These are phyloP conservation scores for Morpho deidamia DNA, from an alignment of 2,888 invertebrate genomes.

Conservation along the genomic window DNA sequence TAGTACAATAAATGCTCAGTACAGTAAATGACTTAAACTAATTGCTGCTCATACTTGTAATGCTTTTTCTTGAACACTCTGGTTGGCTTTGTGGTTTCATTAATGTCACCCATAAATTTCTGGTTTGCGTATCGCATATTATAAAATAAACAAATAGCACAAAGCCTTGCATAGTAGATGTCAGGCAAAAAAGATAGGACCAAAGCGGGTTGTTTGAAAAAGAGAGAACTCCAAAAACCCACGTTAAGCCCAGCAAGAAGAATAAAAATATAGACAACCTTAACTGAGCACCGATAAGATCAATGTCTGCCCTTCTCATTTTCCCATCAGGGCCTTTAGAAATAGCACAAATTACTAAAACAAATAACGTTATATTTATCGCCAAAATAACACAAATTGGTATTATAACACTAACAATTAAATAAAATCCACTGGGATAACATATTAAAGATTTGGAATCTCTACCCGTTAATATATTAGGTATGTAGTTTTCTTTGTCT, in stretches of 20 bases:
- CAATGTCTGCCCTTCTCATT: slow-evolving; percentile 55
- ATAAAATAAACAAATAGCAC: slow-evolving; percentile 80
- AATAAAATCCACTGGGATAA: slow-evolving; percentile 71
- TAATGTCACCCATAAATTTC: slow-evolving; percentile 70
- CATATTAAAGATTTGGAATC: slow-evolving; percentile 53
- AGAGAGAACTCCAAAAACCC: slow-evolving; percentile 80
- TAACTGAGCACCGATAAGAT: slow-evolving; percentile 68
- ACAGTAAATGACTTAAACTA: slow-evolving; percentile 2
- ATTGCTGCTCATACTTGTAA: slow-evolving; percentile 45
- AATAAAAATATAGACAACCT: slow-evolving; percentile 78
- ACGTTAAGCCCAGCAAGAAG: slow-evolving; percentile 79
- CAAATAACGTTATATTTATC: slow-evolving; percentile 74
- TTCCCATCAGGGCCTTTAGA: slow-evolving; percentile 70
- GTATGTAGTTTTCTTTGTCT: slow-evolving; percentile 66
- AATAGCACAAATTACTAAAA: slow-evolving; percentile 74
- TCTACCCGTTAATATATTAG: slow-evolving; percentile 31
- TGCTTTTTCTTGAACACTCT: slow-evolving; percentile 48
- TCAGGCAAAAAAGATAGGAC: slow-evolving; percentile 81
- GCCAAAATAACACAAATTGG: slow-evolving; percentile 73
- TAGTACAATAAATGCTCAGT: neutral
- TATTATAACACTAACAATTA: slow-evolving; percentile 68
- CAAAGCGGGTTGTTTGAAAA: slow-evolving; percentile 70
- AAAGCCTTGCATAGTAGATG: slow-evolving; percentile 80
- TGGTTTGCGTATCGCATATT: slow-evolving; percentile 72
- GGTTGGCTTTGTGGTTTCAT: slow-evolving; percentile 52